Base-by-base conservation (phyloP, 2,797 vertebrate species). In the Xiphophorus birchmanni region DNA sequence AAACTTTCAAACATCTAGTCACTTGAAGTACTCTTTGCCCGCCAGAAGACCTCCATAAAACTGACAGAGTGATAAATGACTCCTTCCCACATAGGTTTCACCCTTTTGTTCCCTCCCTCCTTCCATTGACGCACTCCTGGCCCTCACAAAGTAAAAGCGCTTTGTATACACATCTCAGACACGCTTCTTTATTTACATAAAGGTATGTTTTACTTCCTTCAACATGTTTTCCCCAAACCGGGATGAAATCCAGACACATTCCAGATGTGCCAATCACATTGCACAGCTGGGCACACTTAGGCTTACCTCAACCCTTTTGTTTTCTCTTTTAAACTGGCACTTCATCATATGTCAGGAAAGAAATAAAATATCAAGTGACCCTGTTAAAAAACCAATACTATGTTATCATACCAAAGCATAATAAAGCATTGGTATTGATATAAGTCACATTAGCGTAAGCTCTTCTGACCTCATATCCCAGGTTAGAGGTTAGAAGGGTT, bases 221-320 rank as follows among this genome's bases (percentile, higher is more conserved):
- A 79, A 79, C 65, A 60, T 58, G 74, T 83, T 75, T 75, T 80
- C 76, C 73, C 75, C 76, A 84, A 78, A 85, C 87, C 91, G 88
- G 86, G 86, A 89, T 82, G 58, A 80, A 80, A 86, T 81, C 83
- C 90, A 93, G 93, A 93, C 86, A 86, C 86, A 87, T 92, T 92
- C 94, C 96, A 95, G 94, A 95, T 95, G 94, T 94, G 88, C 90
- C 42, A 89, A 92, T 94, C 91, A 87, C 82, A 83, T 94, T 93
- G 91, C 94, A 94, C 95, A 95, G 94, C 93, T 95, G 94, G 92
- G 89, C 85, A 86, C 86, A 93, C 85, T 95, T 93, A 93, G 73
- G 89, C 73, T 13, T 74, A 84, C 81, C 79, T 75, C 56, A 84
- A 73, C 75, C 78, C 82, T 84, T 83, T 76, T 89, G 77, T 82